Percentiles rank a stretch among this genome's conserved stretches.
Evolutionary conservation across 2,888 invertebrate species (phyloP).

Genomic region (Elmis aenea): DNA sequence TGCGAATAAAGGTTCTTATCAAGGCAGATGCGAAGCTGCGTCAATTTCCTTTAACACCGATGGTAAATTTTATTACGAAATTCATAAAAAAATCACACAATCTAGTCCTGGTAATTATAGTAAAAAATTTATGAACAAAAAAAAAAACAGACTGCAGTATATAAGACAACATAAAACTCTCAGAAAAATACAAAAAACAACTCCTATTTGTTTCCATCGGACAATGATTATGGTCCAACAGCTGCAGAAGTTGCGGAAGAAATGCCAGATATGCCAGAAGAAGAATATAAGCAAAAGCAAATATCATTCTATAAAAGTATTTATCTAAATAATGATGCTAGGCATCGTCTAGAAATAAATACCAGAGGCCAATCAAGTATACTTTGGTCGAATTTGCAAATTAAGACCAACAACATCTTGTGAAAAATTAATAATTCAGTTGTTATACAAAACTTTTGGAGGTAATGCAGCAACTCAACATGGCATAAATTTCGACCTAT

Average conservation of each 20-base stretch:
- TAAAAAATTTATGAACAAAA: not conserved
- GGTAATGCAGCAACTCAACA: not conserved
- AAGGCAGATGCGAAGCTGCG: conserved; percentile 31
- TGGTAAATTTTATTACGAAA: not conserved
- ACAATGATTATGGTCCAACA: conserved; percentile 4
- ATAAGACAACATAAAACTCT: not conserved
- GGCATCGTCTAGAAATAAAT: not conserved
- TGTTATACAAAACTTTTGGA: conserved; percentile 1
- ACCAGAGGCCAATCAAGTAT: not conserved
- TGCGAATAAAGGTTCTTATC: conserved; percentile 26
- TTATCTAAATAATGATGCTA: not conserved
- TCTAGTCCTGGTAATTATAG: not conserved
- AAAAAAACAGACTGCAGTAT: not conserved
- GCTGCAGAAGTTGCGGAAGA: not conserved
- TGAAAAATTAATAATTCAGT: not conserved
- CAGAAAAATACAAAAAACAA: not conserved
- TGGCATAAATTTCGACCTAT: too few relatives aligned
- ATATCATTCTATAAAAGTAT: not conserved
- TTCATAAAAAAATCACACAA: conserved; percentile 2
- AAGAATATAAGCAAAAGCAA: not conserved
- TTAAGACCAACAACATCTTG: conserved; percentile 4
- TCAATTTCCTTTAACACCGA: conserved; percentile 29
- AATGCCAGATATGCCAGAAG: not conserved
- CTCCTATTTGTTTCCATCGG: not conserved
- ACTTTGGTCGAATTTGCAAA: not conserved